Evolutionary conservation across 2,113 vertebrate genomes (phyloP), one percentile per base, ranked within the genome.

Genomic region (Pardalotus punctatus): DNA sequence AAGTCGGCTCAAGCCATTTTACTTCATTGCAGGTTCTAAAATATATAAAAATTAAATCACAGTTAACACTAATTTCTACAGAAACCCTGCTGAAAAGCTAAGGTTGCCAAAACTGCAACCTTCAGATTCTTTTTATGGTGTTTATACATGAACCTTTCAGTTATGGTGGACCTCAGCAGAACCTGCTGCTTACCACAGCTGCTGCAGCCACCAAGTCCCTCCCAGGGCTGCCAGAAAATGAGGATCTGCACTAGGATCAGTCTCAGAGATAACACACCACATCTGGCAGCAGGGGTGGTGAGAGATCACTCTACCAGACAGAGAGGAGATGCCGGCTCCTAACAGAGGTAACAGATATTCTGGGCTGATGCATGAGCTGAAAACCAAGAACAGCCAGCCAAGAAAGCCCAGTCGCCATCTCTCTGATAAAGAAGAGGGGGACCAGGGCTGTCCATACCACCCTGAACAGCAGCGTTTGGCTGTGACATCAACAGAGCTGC

Each of bases 381-480:
- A 81, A 74, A 79, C 33, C 40, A 48, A 48, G 35, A 62, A 14
- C 9, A 43, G 12, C 19, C 31, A 40, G 23, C 4, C 62, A 67
- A 64, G 81, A 58, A 38, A 72, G 11, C 24, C 29, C 45, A 48
- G n/a, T 16, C 54, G 24, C 14, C 14, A 1, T 24, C 5, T 64
- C 18, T 24, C 21, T 74, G 45, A 35, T 13, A 38, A 11, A 23
- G 36, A 31, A 22, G 12, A 22, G 21, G 8, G 48, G 43, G 45
- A 25, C 29, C 42, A 33, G 66, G 57, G 36, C 43, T 81, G 15
- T n/a, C 5, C 5, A 11, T 13, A 21, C 23, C 42, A 29, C 11
- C n/a, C 40, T 2, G 1, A 23, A 8, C 3, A 5, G 20, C 33
- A 51, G 36, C 1, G 1, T 18, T 54, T 65, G 56, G 11, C 47